Conservation (phyloP, 2,113 vertebrate genomes). For the Urocolius indicus region DNA sequence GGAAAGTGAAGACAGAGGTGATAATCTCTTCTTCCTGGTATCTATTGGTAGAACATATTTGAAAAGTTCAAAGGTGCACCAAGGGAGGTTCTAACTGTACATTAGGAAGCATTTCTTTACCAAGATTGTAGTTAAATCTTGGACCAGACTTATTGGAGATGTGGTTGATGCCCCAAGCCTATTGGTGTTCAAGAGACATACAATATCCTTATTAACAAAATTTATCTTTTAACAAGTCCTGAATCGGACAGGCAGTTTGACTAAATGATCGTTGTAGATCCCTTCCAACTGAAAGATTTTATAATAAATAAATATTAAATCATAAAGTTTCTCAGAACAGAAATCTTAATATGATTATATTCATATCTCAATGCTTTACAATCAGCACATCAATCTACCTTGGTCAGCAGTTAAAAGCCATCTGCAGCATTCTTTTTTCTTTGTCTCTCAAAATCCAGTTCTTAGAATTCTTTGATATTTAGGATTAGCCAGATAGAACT, state of each 20-base stretch:
- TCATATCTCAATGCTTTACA: too few relatives aligned
- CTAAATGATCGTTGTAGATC: not conserved
- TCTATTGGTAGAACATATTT: too few relatives aligned
- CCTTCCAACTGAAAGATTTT: not conserved
- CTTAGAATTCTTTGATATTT: not conserved
- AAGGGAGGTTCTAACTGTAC: not conserved
- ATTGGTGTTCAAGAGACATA: too few relatives aligned
- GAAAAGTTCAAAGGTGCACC: rapidly evolving
- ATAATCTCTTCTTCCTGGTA: not conserved
- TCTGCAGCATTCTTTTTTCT: not conserved
- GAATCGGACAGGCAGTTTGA: not conserved
- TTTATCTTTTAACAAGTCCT: not conserved
- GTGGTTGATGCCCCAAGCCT: too few relatives aligned
- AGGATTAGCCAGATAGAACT: not conserved
- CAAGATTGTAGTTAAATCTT: not conserved
- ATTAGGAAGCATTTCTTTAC: not conserved
- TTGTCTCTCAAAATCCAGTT: not conserved
- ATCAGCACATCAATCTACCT: not conserved
- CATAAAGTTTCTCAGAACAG: not conserved
- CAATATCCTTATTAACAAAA: not conserved
- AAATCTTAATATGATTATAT: not conserved
- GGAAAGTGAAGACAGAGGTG: not conserved
- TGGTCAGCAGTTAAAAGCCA: not conserved
- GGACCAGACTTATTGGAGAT: not conserved
- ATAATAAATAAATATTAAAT: not conserved